Conservation (phyloP, 2,113 vertebrate genomes). For the Micromys minutus region DNA sequence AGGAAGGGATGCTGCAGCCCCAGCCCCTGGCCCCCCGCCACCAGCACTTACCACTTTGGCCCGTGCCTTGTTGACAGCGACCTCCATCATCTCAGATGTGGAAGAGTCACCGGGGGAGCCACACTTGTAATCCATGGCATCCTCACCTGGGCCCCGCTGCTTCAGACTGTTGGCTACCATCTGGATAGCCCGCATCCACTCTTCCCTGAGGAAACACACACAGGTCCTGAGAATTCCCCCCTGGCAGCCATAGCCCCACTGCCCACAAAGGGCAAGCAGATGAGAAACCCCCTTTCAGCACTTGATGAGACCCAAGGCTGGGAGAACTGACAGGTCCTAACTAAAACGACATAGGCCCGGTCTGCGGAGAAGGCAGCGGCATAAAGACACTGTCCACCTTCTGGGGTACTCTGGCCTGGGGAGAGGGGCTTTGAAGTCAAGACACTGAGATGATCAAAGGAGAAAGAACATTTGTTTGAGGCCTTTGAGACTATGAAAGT, state of each 20-base stretch:
- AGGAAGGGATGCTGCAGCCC: rapidly evolving
- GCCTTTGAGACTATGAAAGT: not conserved
- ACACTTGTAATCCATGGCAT: conserved; percentile 92
- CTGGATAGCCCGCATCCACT: conserved; percentile 96
- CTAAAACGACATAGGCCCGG: not conserved
- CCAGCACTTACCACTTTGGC: conserved; percentile 91
- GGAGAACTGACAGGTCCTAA: not conserved
- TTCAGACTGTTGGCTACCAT: conserved; percentile 95
- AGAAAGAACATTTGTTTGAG: not conserved
- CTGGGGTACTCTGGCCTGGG: not conserved
- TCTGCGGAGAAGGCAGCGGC: rapidly evolving
- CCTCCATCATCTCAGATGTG: conserved; percentile 92
- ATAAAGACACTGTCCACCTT: not conserved
- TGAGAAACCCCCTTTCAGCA: not conserved
- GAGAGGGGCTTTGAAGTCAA: not conserved
- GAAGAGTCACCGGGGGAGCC: conserved; percentile 89
- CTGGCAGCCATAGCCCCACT: not conserved
- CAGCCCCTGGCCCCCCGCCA: rapidly evolving
- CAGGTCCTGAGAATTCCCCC: not conserved
- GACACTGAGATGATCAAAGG: not conserved
- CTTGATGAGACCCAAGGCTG: too few species aligned
- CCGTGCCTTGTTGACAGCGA: conserved; percentile 89
- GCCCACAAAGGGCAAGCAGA: not conserved
- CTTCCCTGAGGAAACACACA: conserved; percentile 86
- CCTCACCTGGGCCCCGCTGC: conserved; percentile 87